These are phyloP conservation scores for Trachelus tabidus DNA, from an alignment of 2,888 invertebrate species.

Conservation along the genomic window DNA sequence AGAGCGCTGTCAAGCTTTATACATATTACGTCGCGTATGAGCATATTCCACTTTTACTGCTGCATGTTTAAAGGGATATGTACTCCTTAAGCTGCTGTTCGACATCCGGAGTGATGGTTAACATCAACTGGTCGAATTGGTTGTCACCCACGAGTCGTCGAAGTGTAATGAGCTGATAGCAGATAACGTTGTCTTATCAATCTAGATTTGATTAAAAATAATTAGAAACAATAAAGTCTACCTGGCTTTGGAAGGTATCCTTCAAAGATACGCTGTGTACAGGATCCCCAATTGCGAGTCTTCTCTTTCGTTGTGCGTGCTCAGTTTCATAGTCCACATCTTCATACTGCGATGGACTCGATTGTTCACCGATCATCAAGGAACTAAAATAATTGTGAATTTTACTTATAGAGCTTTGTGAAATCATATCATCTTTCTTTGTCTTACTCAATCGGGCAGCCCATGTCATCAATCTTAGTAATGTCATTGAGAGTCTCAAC, in stretches of 20 bases:
- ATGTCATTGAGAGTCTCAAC: constrained; percentile 85
- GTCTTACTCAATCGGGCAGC: constrained; percentile 72
- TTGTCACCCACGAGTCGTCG: constrained; percentile 81
- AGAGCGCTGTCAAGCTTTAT: constrained; percentile 49
- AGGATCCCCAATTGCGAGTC: constrained; percentile 79
- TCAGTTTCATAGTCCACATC: constrained; percentile 75
- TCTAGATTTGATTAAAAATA: background rate
- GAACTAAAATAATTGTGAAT: constrained; percentile 54
- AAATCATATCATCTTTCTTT: background rate
- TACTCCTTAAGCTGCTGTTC: constrained; percentile 78
- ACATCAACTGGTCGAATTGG: constrained; percentile 80
- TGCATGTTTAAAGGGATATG: constrained; percentile 61
- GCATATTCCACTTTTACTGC: constrained; percentile 6
- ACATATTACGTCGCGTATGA: constrained; percentile 34
- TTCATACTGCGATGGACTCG: constrained; percentile 65
- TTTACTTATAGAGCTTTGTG: background rate
- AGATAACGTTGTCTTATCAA: background rate
- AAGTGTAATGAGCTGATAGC: constrained; percentile 75
- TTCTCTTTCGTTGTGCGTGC: constrained; percentile 79
- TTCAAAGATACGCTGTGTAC: constrained; percentile 82
- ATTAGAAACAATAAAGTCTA: constrained; percentile 52
- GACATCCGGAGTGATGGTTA: constrained; percentile 79
- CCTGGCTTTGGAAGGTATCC: constrained; percentile 78
- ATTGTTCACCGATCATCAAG: constrained; percentile 64
- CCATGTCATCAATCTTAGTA: constrained; percentile 76